Percentiles rank a stretch among this genome's conserved stretches.
phyloP scores from a whole-genome alignment of 2,113 vertebrate species.

The Pedetes capensis region DNA sequence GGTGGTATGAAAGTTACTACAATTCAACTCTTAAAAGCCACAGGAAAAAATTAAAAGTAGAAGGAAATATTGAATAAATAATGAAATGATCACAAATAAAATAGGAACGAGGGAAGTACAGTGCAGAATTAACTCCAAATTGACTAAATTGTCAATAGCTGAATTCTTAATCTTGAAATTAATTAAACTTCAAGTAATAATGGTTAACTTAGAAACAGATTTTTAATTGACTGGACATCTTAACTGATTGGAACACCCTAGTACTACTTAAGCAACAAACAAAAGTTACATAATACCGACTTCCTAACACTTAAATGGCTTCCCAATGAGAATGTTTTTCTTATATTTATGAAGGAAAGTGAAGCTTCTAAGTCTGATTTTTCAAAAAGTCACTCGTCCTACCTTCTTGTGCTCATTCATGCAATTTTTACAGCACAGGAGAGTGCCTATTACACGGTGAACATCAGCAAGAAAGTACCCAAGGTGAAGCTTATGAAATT shows the following conservation, averaged over 20 bases:
- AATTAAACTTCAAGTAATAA: neutral
- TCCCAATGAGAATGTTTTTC: neutral
- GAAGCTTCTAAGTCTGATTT: neutral
- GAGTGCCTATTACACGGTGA: neutral
- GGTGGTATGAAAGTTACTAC: neutral
- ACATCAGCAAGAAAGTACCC: neutral
- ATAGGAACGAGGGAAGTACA: neutral
- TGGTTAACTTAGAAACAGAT: neutral
- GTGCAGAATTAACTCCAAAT: neutral
- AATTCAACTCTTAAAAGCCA: neutral
- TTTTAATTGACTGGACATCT: neutral
- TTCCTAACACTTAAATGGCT: neutral
- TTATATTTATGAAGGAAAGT: neutral
- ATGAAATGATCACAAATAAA: neutral
- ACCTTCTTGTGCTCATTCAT: neutral
- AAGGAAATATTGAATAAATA: neutral
- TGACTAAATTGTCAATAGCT: neutral
- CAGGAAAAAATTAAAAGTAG: neutral
- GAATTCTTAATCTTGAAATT: neutral
- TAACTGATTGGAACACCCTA: neutral
- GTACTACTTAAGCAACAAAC: neutral
- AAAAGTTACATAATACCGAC: neutral
- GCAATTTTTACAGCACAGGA: neutral
- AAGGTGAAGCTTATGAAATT: neutral
- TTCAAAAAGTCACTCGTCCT: neutral